Evolutionary conservation across 2,888 invertebrate species (phyloP), one percentile per base, ranked within the genome.

Genomic region (Neoscelio sp.): DNA sequence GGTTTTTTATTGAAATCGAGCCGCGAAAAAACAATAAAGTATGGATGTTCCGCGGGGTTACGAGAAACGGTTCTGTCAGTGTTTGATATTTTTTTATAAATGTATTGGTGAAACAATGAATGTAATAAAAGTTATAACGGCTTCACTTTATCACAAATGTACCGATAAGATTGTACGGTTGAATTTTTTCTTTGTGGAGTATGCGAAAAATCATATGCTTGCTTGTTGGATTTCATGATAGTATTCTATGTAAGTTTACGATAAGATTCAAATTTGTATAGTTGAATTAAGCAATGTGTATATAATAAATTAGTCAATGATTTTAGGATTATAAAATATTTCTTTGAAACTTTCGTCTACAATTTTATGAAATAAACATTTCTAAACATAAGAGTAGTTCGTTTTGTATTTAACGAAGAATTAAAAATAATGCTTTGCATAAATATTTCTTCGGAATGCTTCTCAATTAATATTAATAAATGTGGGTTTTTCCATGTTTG

Each of bases 1-100:
- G 85, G 10, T 86, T 84, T 15, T 87, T 85, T 85, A 20, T 87
- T 2, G 52, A 82, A 2, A 5, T 86, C 0, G 71, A 82, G 13
- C 33, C 71, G 0, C 48, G 71, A 1, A 38, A 50, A 17, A 2
- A 44, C 33, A 10, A 7, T 12, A n/a, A n/a, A 2, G n/a, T 33
- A n/a, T 1, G 2, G 10, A 12, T 10, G 5, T 10, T 10, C 33
- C 33, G 12, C 10, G 5, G 28, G 6, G 28, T 10, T 0, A 6
- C 5, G 33, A 2, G 33, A 10, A 33, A 33, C 6, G 33, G 33
- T 1, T 33, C 33, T 2, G 1, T 33, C 6, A 10, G 10, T 33
- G 33, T 12, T 33, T 33, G 10, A 33, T 10, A 28, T 1, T 28
- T 28, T 6, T 8, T 28, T 13, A 5, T 26, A n/a, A n/a, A n/a